Percentiles rank a stretch among this genome's conserved stretches.
Conservation (phyloP, 2,888 invertebrate genomes). For the Peribatodes rhomboidaria region DNA sequence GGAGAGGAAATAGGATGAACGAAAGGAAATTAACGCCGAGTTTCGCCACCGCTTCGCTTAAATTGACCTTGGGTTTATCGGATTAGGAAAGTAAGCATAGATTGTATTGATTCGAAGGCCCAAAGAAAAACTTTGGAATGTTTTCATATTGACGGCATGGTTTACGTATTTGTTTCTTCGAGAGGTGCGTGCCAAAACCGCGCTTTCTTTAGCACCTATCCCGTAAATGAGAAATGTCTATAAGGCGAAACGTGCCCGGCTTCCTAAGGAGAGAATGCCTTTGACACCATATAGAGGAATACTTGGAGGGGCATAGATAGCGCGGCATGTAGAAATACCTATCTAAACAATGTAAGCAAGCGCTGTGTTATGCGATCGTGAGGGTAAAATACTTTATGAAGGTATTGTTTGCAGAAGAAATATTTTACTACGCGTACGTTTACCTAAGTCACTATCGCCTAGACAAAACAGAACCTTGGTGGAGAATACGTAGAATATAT, state of each 20-base stretch:
- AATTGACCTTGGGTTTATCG: constrained; percentile 53
- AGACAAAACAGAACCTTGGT: constrained; percentile 22
- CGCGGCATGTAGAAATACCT: constrained; percentile 45
- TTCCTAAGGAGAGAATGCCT: constrained; percentile 60
- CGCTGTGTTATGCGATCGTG: constrained; percentile 45
- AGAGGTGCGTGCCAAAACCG: constrained; percentile 49
- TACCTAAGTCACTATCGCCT: constrained; percentile 8
- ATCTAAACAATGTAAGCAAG: constrained; percentile 52
- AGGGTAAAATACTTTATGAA: constrained; percentile 42
- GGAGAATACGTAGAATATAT: neutral
- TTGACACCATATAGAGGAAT: constrained; percentile 61
- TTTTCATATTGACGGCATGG: constrained; percentile 41
- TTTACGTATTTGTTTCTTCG: constrained; percentile 48
- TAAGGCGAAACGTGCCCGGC: constrained; percentile 61
- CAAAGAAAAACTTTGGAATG: constrained; percentile 56
- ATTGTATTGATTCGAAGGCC: constrained; percentile 44
- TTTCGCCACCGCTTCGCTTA: constrained; percentile 82
- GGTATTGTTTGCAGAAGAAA: constrained; percentile 41
- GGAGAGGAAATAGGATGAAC: constrained; percentile 75
- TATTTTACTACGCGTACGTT: constrained; percentile 30
- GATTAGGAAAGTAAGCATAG: constrained; percentile 47
- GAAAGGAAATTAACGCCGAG: constrained; percentile 67
- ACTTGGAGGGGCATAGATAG: constrained; percentile 50
- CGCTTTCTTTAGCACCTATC: constrained; percentile 53
- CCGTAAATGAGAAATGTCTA: constrained; percentile 65